Evolutionary conservation across 2,113 vertebrate genomes (phyloP).

Genomic region (Ifrita kowaldi): DNA sequence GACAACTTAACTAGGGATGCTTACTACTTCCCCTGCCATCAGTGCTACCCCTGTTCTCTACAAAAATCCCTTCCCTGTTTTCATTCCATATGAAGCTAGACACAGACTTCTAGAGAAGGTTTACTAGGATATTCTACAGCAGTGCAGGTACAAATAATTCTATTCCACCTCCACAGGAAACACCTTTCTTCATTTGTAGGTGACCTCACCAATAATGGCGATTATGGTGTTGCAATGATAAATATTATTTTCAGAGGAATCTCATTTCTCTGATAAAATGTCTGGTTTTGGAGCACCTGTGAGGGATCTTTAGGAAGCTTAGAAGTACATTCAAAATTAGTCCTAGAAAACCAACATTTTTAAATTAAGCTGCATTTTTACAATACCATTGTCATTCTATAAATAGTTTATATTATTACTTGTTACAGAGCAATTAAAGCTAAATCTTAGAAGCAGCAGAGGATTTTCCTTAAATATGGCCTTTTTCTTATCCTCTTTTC

Average conservation of each 20-base stretch:
- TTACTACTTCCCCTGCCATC: background rate
- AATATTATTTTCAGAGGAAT: background rate
- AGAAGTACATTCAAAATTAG: background rate
- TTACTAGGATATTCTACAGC: background rate
- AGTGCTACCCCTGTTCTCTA: background rate
- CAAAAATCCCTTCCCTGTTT: background rate
- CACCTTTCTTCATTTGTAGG: background rate
- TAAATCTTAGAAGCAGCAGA: background rate
- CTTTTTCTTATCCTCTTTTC: background rate
- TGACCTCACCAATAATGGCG: background rate
- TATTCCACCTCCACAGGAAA: background rate
- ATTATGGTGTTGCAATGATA: background rate
- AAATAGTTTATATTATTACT: background rate
- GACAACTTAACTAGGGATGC: background rate
- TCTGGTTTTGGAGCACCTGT: background rate
- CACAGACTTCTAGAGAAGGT: background rate
- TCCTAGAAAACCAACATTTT: background rate
- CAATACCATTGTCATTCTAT: accelerated
- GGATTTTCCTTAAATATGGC: background rate
- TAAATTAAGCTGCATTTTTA: background rate
- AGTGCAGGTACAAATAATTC: background rate
- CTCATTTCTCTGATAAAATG: background rate
- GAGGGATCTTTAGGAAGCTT: background rate
- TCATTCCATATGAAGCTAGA: background rate
- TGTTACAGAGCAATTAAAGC: background rate